Percentiles rank a stretch among this genome's conserved stretches.
Conservation (phyloP, 2,888 invertebrate genomes). For the Chalcosyrphus nemorum region DNA sequence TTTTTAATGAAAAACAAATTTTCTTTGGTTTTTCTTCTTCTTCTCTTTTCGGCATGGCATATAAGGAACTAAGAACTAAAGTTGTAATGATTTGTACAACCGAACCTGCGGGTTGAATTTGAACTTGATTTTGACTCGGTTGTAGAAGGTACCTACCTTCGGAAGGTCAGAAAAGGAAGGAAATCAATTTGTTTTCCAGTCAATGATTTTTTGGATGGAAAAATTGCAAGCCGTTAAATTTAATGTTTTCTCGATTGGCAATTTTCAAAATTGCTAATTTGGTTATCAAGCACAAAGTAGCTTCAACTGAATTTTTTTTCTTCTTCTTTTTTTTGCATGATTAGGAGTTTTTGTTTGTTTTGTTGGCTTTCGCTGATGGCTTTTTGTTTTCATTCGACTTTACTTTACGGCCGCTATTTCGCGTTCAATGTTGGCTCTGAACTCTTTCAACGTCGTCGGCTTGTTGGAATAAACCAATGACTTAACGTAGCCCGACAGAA, state of each 20-base stretch:
- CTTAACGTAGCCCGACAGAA: no score
- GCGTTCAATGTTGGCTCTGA: no score
- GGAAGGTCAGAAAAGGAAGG: conserved; percentile 4
- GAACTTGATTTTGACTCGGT: conserved; percentile 4
- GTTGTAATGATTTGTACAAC: conserved; percentile 12
- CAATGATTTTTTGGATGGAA: conserved; percentile 4
- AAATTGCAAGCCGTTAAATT: neutral
- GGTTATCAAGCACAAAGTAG: neutral
- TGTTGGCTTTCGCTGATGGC: neutral
- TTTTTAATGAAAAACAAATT: conserved; percentile 28
- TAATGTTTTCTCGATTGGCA: conserved; percentile 8
- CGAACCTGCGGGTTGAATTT: neutral
- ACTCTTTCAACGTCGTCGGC: no score
- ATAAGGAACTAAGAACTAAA: conserved; percentile 4
- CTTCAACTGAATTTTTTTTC: neutral
- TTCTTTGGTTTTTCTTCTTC: neutral
- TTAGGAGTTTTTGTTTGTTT: neutral
- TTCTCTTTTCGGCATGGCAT: neutral
- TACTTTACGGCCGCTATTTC: no score
- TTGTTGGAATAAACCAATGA: no score
- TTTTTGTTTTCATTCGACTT: neutral
- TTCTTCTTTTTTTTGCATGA: neutral
- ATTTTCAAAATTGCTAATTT: conserved; percentile 3
- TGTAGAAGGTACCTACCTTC: no score
- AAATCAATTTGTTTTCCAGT: conserved; percentile 24